These are phyloP conservation scores for Lochmaea capreae DNA, from an alignment of 2,888 invertebrate species.

Conservation along the genomic window DNA sequence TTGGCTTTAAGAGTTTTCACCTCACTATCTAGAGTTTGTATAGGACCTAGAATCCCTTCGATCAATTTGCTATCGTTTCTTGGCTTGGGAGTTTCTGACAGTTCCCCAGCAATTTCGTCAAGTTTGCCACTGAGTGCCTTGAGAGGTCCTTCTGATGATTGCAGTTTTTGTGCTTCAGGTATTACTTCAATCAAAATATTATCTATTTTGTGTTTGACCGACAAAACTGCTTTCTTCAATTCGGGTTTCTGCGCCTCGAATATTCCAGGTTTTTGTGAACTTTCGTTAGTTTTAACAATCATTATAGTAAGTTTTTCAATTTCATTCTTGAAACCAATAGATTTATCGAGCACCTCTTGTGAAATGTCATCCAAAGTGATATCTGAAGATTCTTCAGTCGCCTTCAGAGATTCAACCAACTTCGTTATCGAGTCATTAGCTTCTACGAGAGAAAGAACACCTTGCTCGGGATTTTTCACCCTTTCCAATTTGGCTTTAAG, in stretches of 20 bases:
- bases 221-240: conserved; percentile 27
- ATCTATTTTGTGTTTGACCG: conserved; percentile 16
- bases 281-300: conserved; percentile 22
- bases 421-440: conserved; percentile 5
- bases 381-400: conserved; percentile 10
- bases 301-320: conserved; percentile 40
- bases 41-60: conserved; percentile 32
- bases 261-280: conserved; percentile 27
- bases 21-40: conserved; percentile 30
- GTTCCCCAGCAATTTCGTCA: conserved; percentile 18
- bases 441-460: conserved; percentile 39
- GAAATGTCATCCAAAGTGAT: conserved; percentile 6
- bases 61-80: conserved; percentile 14
- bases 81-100: not conserved
- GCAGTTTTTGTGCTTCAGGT: conserved; percentile 11
- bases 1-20: conserved; percentile 3
- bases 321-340: conserved; percentile 29
- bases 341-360: not conserved
- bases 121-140: conserved; percentile 15
- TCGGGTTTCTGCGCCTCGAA: conserved; percentile 40
- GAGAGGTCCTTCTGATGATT: conserved; percentile 27
- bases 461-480: conserved; percentile 34
- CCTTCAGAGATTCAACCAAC: too few relatives aligned
- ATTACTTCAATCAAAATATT: conserved; percentile 2
- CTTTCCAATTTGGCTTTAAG: not conserved